Evolutionary conservation across 1,140 invertebrate species (phyloP).

Genomic region (Lutraria rhynchaena): DNA sequence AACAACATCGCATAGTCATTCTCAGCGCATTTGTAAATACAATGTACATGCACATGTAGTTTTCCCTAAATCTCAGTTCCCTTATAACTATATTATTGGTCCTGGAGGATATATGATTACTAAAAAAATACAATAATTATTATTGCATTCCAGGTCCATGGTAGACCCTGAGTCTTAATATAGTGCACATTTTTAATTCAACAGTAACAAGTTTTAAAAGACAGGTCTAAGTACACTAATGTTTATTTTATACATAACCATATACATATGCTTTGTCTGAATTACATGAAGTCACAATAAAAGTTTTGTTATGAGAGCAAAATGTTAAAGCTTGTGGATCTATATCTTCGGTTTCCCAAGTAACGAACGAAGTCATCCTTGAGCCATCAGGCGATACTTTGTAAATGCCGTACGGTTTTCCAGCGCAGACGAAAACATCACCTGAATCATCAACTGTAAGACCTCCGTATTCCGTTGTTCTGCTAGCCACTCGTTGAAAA

Average conservation of each 20-base stretch:
- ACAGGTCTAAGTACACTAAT: too few relatives aligned
- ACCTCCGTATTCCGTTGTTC: constrained; percentile 29
- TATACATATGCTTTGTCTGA: constrained; percentile 52
- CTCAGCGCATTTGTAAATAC: too few relatives aligned
- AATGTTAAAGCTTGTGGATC: constrained; percentile 51
- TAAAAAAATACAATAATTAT: too few relatives aligned
- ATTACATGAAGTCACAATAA: constrained; percentile 40
- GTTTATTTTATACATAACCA: constrained; percentile 12
- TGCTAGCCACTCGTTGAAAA: not conserved
- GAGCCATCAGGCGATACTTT: constrained; percentile 12
- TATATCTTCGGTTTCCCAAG: constrained; percentile 37
- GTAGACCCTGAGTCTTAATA: too few relatives aligned
- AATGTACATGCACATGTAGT: too few relatives aligned
- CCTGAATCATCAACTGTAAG: constrained; percentile 26
- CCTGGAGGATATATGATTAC: too few relatives aligned
- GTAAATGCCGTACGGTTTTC: constrained; percentile 54
- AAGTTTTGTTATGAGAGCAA: constrained; percentile 25
- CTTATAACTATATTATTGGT: too few relatives aligned
- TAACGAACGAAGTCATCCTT: constrained; percentile 19
- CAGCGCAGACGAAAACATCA: constrained; percentile 36
- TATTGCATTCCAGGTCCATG: too few relatives aligned
- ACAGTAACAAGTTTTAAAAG: too few relatives aligned
- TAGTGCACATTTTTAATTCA: too few relatives aligned
- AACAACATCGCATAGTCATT: too few relatives aligned
- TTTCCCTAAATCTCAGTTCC: too few relatives aligned